Base-by-base conservation (phyloP, 2,888 invertebrate species). In the Metellina segmentata region DNA sequence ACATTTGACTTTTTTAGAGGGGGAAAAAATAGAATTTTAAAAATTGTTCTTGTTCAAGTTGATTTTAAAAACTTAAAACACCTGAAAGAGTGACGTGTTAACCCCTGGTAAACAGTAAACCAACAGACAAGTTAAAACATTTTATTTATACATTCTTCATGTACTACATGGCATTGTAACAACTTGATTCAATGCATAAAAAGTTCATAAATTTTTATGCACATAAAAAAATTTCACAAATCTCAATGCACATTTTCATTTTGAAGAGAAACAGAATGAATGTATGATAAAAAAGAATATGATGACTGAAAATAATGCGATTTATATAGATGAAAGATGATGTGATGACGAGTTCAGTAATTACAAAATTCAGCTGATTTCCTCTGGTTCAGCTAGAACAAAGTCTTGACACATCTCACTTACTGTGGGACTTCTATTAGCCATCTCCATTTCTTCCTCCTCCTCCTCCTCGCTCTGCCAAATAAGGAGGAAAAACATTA, bases 261-360 rank as follows among this genome's bases (percentile, higher is more conserved):
- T 61, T 16, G 9, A 61, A 11, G 52, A n/a, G n/a, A n/a, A 78
- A 78, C 16, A 19, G 16, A 16, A 77, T 77, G 78, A 79, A 61
- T 20, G 13, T 20, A 79, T 20, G 9, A 79, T 53, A 34, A 19
- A 61, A 52, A 79, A 79, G 16, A 19, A 61, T 52, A 78, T 16
- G 19, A 78, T 52, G 78, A 8, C 52, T 52, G 51, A 78, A 78
- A 9, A 5, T 6, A 34, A 61, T 34, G 20, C 11, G 7, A 20
- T 79, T 79, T 79, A 16, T 48, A 79, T 79, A 79, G 52, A 79
- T 79, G 79, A 61, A 9, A 20, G 52, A 51, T 77, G 77, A 79
- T 79, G 8, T 19, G 20, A 79, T 7, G 20, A 61, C 53, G 79
- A 79, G 34, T n/a, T 61, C 20, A 20, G 48, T 48, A 19, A 79